Percentiles rank a stretch among this genome's conserved stretches.
Conservation (phyloP, 2,888 invertebrate species). For the Spicauda simplicius region DNA sequence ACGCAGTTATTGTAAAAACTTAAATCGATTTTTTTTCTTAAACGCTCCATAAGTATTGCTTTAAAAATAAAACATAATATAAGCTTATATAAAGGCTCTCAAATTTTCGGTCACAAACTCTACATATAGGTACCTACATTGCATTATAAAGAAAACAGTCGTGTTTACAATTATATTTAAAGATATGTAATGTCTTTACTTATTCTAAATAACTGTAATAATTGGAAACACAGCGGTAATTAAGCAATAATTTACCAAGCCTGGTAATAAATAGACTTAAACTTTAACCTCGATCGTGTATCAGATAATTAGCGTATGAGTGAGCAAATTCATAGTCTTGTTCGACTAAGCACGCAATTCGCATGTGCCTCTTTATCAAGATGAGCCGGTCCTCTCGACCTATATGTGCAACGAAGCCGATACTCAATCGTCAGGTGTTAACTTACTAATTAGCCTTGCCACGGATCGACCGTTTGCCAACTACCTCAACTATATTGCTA, state of each 20-base stretch:
- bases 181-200: too few species aligned
- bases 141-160: too few species aligned
- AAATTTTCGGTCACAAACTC: too few species aligned
- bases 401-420: slow-evolving; percentile 43
- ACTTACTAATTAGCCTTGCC: slow-evolving; percentile 44
- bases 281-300: slow-evolving; percentile 3
- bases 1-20: too few species aligned
- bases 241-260: not conserved
- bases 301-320: slow-evolving; percentile 7
- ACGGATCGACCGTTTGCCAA: slow-evolving; percentile 38
- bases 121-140: too few species aligned
- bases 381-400: slow-evolving; percentile 39
- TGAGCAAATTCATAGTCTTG: slow-evolving; percentile 8
- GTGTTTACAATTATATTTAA: too few species aligned
- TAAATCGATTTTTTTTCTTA: too few species aligned
- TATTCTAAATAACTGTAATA: too few species aligned
- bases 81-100: too few species aligned
- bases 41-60: too few species aligned
- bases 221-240: not conserved
- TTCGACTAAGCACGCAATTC: slow-evolving; percentile 35
- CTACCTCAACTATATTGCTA: slow-evolving; percentile 18
- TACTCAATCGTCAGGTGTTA: slow-evolving; percentile 42
- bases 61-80: too few species aligned
- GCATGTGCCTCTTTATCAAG: slow-evolving; percentile 32
- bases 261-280: not conserved